Percentiles rank a stretch among this genome's conserved stretches.
phyloP scores from a whole-genome alignment of 1,140 invertebrate genomes.

The Cydia strobilella region DNA sequence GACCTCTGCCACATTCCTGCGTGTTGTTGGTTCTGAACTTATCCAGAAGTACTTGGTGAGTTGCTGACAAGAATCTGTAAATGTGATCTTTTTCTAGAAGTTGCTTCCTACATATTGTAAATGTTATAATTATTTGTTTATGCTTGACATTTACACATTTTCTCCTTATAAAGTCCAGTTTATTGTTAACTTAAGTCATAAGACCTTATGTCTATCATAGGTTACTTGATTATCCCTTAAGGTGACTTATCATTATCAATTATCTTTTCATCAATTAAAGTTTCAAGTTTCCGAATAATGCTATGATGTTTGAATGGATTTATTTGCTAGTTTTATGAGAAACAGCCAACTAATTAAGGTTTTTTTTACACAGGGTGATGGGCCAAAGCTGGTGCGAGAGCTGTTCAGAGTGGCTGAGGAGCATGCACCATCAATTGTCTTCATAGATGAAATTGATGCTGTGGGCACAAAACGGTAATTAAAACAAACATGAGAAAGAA shows the following conservation, averaged over 20 bases:
- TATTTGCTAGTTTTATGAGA: conserved; percentile 31
- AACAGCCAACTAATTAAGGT: background rate
- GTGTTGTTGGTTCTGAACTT: conserved; percentile 99
- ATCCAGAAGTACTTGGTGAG: conserved; percentile 98
- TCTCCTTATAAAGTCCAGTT: no score
- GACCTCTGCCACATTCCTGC: conserved; percentile 98
- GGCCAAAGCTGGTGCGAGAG: conserved; percentile 98
- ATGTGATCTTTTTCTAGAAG: no score
- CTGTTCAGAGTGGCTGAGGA: conserved; percentile 99
- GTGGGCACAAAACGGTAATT: conserved; percentile 96
- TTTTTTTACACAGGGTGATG: conserved; percentile 90
- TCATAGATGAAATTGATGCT: conserved; percentile 99
- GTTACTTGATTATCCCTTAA: no score
- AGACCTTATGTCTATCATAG: no score
- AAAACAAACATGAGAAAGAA: background rate
- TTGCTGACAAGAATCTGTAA: conserved; percentile 33
- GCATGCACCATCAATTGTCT: conserved; percentile 99
- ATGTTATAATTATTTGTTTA: background rate
- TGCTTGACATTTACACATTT: background rate
- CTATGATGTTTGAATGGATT: conserved; percentile 38
- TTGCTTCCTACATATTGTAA: no score
- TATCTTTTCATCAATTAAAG: no score
- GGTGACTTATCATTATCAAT: no score
- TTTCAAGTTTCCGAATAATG: background rate
- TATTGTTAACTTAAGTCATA: no score